Conservation (phyloP, 1,140 invertebrate species). For the Nomia melanderi region DNA sequence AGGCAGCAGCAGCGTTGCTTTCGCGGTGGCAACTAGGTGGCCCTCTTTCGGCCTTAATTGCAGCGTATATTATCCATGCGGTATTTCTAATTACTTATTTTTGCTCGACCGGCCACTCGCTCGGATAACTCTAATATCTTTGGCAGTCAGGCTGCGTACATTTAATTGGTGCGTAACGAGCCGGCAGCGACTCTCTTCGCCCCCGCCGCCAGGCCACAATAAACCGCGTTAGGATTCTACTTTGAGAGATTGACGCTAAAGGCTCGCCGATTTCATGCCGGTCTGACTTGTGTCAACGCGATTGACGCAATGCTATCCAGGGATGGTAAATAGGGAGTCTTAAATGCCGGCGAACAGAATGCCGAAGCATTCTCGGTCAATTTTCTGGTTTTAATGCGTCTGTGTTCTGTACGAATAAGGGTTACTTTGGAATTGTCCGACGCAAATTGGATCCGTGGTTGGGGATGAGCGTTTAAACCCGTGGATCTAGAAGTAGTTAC, state of each 20-base stretch:
- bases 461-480: too few species aligned
- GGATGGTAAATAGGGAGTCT: background rate
- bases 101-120: constrained; percentile 63
- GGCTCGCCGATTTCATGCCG: background rate
- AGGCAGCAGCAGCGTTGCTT: constrained; percentile 17
- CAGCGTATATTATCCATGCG: constrained; percentile 76
- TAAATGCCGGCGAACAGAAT: background rate
- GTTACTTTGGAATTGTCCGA: background rate
- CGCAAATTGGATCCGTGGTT: background rate
- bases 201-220: constrained; percentile 18
- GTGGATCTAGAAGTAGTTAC: too few species aligned
- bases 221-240: constrained; percentile 9
- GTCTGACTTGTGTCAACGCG: background rate
- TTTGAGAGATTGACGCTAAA: constrained; percentile 23
- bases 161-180: constrained; percentile 71
- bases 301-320: background rate
- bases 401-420: background rate
- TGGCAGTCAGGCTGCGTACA: constrained; percentile 68
- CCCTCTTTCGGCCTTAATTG: constrained; percentile 76
- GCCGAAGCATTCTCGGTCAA: background rate
- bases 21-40: constrained; percentile 68
- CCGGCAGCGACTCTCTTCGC: constrained; percentile 34
- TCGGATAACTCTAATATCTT: constrained; percentile 74
- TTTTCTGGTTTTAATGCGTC: background rate
- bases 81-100: constrained; percentile 78